Base-by-base conservation (phyloP, 2,888 invertebrate genomes). In the Bruchidius siliquastri region DNA sequence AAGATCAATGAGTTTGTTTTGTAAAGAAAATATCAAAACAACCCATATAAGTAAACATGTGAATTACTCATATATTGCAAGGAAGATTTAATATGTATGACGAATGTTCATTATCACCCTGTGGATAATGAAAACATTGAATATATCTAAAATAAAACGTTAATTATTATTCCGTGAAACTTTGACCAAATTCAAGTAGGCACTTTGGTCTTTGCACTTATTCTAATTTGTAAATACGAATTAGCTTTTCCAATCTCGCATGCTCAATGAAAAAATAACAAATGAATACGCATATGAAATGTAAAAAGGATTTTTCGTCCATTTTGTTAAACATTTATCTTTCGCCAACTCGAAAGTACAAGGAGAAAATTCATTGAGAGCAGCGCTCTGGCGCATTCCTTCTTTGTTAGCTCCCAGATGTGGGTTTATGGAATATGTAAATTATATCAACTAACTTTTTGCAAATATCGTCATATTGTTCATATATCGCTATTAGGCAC, bases 151-250 rank as follows among this genome's bases (percentile, higher is more conserved):
- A 49, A 30, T 3, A 49, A 49, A 49, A 49, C 49, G 49, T 13
- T 13, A 18, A 8, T 49, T 49, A 18, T 49, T 49, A 13, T 49
- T 49, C 13, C 13, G 49, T 49, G 49, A 49, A 49, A 49, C 49
- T 18, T 49, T 13, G 49, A 49, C 49, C 49, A 49, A 49, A 49
- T 49, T 49, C 13, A 81, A 83, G 82, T 82, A 85, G 85, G 85
- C 85, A 85, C 85, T 85, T 85, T 85, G 85, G 85, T 85, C 84
- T 77, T 68, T 21, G 22, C 68, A 68, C 68, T 68, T 68, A 68
- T 72, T 74, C 76, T 77, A 76, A 76, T 72, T 76, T 67, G 78
- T 78, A 78, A 76, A 78, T 76, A 78, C 3, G 49, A 78, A 76
- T 76, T 76, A 78, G 73, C 75, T 74, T 49, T 72, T 67, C 13